phyloP scores from a whole-genome alignment of 2,888 invertebrate species.

The Glyphotaelius pellucidus region DNA sequence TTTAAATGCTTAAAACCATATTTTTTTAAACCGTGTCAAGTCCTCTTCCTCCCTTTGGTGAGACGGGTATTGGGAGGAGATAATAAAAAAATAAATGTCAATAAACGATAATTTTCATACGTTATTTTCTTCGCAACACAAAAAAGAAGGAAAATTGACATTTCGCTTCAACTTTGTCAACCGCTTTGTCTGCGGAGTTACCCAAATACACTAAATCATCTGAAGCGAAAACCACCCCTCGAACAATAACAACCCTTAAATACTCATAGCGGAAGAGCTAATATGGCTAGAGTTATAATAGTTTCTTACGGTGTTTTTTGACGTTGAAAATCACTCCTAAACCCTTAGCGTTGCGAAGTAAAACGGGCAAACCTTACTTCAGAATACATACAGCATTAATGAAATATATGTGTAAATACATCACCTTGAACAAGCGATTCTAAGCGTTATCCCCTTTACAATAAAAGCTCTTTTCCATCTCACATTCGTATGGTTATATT shows the following conservation, averaged over 20 bases:
- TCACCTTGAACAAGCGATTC: constrained; percentile 34
- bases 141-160: constrained; percentile 63
- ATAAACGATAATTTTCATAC: constrained; percentile 59
- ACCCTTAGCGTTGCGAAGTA: constrained; percentile 65
- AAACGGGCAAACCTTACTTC: constrained; percentile 63
- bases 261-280: background rate
- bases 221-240: constrained; percentile 56
- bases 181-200: constrained; percentile 60
- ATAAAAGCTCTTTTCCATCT: constrained; percentile 3
- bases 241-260: background rate
- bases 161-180: constrained; percentile 65
- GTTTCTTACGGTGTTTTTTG: constrained; percentile 52
- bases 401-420: constrained; percentile 53
- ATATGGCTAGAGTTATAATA: background rate
- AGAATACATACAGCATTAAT: constrained; percentile 54
- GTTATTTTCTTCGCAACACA: constrained; percentile 7
- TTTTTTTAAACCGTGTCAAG: no score
- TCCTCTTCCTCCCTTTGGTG: background rate
- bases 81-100: background rate
- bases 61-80: background rate
- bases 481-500: background rate
- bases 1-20: no score
- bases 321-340: constrained; percentile 63
- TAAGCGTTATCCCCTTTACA: background rate
- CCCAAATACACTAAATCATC: constrained; percentile 51